phyloP scores from a whole-genome alignment of 1,140 invertebrate genomes.

The Atopsyche davidsoni region DNA sequence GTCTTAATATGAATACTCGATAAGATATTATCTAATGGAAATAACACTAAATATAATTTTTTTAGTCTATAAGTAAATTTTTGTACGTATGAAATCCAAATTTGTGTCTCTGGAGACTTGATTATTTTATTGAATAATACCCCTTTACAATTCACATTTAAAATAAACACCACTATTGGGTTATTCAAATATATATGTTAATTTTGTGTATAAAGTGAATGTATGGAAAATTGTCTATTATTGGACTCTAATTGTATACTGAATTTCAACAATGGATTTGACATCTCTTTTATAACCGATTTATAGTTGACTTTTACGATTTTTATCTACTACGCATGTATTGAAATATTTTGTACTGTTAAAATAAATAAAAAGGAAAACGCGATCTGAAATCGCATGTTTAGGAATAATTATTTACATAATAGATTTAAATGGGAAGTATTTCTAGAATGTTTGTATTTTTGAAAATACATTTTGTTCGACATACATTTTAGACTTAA shows the following conservation, averaged over 20 bases:
- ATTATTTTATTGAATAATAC: conserved; percentile 27
- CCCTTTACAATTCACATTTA: conserved; percentile 13
- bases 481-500: conserved; percentile 11
- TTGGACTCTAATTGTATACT: conserved; percentile 27
- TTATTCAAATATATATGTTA: conserved; percentile 29
- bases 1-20: conserved; percentile 31
- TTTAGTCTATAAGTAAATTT: conserved; percentile 31
- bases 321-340: conserved; percentile 18
- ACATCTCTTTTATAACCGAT: conserved; percentile 19
- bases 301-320: conserved; percentile 20
- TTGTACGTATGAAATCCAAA: conserved; percentile 29
- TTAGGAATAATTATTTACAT: conserved; percentile 24
- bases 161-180: conserved; percentile 7
- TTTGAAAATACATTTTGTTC: neutral
- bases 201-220: conserved; percentile 30
- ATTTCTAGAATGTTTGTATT: conserved; percentile 2
- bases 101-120: conserved; percentile 12
- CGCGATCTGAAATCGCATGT: conserved; percentile 16
- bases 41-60: conserved; percentile 26
- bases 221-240: conserved; percentile 28
- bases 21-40: conserved; percentile 30
- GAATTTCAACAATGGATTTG: conserved; percentile 21
- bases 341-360: conserved; percentile 22
- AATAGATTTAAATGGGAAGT: conserved; percentile 10
- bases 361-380: conserved; percentile 8